Conservation (phyloP, 1,140 invertebrate genomes). For the Scylla paramamosain region DNA sequence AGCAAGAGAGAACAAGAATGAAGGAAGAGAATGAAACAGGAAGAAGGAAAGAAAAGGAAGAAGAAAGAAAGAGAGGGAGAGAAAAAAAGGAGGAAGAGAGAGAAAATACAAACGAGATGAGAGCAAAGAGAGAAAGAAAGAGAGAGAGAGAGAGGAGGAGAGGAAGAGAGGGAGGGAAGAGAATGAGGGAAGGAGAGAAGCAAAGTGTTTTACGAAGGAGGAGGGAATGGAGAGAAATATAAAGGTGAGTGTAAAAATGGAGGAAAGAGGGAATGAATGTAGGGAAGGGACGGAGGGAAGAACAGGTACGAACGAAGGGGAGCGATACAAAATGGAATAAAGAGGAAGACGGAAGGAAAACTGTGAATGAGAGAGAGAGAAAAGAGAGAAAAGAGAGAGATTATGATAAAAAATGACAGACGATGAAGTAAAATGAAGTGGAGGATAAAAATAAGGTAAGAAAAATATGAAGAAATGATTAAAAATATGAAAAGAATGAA, state of each 20-base stretch:
- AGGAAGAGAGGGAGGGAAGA: not conserved
- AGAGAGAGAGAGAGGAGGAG: too few relatives aligned
- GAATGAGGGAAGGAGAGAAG: not conserved
- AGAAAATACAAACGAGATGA: too few relatives aligned
- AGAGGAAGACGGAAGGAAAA: not conserved
- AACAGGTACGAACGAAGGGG: not conserved
- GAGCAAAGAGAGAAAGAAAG: too few relatives aligned
- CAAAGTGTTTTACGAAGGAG: not conserved
- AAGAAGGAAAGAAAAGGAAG: too few relatives aligned
- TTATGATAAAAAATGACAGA: not conserved
- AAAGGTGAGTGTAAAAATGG: not conserved
- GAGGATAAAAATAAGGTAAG: not conserved
- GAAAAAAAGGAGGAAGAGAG: too few relatives aligned
- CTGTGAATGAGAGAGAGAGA: not conserved
- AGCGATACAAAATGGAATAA: not conserved
- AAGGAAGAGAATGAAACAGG: too few relatives aligned
- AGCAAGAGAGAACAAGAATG: too few relatives aligned
- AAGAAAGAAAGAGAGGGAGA: too few relatives aligned
- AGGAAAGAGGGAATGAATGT: conserved; percentile 1
- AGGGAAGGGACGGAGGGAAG: not conserved
- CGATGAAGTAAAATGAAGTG: conserved; percentile 19
- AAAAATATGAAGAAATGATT: not conserved
- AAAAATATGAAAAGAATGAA: not conserved
- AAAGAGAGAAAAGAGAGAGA: not conserved
- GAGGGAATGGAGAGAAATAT: not conserved